A percentile compares a stretch with the other conserved stretches of the same genome.
These are phyloP conservation scores for Aplocera efformata DNA, from an alignment of 2,888 invertebrate species.

Conservation along the genomic window DNA sequence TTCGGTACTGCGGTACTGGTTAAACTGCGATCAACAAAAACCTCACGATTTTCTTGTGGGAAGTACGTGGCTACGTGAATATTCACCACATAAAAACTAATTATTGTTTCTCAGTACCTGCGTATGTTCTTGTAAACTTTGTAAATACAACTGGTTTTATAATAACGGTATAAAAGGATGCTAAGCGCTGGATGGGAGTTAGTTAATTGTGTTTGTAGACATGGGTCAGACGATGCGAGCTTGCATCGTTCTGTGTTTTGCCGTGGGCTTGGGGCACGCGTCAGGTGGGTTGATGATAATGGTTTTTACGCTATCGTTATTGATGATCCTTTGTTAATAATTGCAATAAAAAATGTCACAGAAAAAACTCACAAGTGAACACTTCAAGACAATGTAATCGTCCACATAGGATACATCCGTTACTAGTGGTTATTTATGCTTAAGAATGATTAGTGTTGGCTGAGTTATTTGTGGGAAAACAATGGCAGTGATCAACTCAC, in stretches of 20 bases:
- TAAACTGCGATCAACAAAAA: slow-evolving; percentile 35
- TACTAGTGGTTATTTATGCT: no score
- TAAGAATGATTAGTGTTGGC: no score
- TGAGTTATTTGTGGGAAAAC: no score
- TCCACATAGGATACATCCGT: no score
- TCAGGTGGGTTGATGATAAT: slow-evolving; percentile 39
- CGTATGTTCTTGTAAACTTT: slow-evolving; percentile 46
- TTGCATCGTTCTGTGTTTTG: slow-evolving; percentile 42
- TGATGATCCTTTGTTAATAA: slow-evolving; percentile 1
- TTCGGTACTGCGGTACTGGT: slow-evolving; percentile 28
- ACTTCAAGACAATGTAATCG: no score
- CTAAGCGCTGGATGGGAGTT: slow-evolving; percentile 30
- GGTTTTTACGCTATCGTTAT: background rate
- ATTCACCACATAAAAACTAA: slow-evolving; percentile 29
- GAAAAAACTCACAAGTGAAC: no score
- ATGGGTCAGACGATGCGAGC: slow-evolving; percentile 51
- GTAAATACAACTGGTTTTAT: slow-evolving; percentile 47
- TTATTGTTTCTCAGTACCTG: slow-evolving; percentile 53
- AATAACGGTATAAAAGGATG: slow-evolving; percentile 68
- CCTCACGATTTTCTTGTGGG: slow-evolving; percentile 26
- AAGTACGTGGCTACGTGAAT: slow-evolving; percentile 20
- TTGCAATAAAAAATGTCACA: background rate
- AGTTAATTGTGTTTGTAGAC: slow-evolving; percentile 44
- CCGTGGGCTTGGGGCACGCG: slow-evolving; percentile 36
- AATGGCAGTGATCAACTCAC: no score